These are phyloP conservation scores for Hydraecia micacea DNA, from an alignment of 2,888 invertebrate species.

Conservation along the genomic window DNA sequence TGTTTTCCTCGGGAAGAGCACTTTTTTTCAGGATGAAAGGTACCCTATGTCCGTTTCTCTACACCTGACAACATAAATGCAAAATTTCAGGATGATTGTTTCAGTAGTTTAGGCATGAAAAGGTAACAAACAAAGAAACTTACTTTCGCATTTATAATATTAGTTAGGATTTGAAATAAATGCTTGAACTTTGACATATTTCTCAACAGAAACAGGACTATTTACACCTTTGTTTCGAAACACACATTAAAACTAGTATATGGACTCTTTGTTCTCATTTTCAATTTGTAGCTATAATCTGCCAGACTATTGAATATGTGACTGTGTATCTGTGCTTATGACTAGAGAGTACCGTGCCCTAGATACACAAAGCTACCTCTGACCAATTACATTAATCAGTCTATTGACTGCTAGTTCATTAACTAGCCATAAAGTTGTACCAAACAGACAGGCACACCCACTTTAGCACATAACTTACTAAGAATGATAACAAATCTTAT, in stretches of 20 bases:
- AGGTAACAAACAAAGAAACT: too few species aligned
- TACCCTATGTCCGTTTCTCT: too few species aligned
- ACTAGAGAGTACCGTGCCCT: background rate
- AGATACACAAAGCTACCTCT: background rate
- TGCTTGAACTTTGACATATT: background rate
- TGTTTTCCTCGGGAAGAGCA: too few species aligned
- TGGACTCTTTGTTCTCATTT: background rate
- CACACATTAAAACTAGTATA: background rate
- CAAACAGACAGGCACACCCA: background rate
- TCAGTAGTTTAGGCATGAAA: too few species aligned
- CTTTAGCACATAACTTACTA: background rate
- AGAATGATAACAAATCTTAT: slow-evolving; percentile 19
- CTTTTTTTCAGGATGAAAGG: too few species aligned
- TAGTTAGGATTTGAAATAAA: too few species aligned
- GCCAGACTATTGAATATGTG: background rate
- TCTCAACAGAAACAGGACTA: background rate
- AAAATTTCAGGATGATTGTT: too few species aligned
- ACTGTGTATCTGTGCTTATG: background rate
- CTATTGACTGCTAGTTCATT: too few species aligned
- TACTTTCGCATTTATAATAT: too few species aligned
- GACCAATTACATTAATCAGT: background rate
- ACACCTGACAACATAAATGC: too few species aligned
- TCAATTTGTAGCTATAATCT: background rate
- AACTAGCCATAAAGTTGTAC: background rate
- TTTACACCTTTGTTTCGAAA: background rate